Conservation (phyloP, 2,797 vertebrate genomes). For the Falco columbarius region DNA sequence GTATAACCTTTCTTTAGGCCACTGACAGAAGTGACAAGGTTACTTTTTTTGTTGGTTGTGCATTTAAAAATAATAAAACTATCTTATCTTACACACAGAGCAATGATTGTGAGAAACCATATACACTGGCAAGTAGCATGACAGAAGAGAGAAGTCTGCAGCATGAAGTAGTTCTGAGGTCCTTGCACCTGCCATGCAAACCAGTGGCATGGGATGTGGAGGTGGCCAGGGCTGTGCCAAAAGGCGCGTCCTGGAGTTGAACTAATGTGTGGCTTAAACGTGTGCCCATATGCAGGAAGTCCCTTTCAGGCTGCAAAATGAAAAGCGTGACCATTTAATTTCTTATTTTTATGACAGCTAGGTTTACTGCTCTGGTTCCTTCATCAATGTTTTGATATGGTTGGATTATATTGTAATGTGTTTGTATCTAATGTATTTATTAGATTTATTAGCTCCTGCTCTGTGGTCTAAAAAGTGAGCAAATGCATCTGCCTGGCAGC, state of each 20-base stretch:
- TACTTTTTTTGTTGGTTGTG: not conserved
- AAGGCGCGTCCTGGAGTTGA: not conserved
- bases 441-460: not conserved
- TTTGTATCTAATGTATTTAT: not conserved
- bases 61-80: not conserved
- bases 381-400: not conserved
- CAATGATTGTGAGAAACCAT: not conserved
- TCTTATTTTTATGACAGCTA: not conserved
- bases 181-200: rapidly evolving
- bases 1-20: not conserved
- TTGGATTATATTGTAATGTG: not conserved
- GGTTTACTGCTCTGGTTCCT: not conserved
- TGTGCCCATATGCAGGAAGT: rapidly evolving
- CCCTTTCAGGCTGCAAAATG: not conserved
- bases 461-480: not conserved
- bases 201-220: not conserved
- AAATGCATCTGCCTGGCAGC: not conserved
- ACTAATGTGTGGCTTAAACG: rapidly evolving
- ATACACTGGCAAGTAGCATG: not conserved
- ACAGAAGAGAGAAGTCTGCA: not conserved
- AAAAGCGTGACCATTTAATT: not conserved
- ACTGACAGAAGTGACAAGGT: not conserved
- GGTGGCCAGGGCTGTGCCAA: too few species aligned
- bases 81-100: not conserved
- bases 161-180: rapidly evolving